These are phyloP conservation scores for Synergus umbraculus DNA, from an alignment of 2,888 invertebrate genomes.

Conservation along the genomic window DNA sequence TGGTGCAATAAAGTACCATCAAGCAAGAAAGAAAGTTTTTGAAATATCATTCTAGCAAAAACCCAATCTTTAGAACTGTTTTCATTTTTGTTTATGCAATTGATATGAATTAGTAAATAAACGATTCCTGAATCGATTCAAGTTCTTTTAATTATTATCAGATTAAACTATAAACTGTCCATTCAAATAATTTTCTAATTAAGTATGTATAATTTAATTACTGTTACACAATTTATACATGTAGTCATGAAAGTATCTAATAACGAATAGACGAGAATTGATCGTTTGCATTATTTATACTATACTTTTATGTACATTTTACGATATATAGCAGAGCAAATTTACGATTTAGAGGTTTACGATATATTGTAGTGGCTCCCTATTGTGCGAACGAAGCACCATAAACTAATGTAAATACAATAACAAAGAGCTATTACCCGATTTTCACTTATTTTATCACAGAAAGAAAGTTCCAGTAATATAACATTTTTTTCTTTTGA, in stretches of 20 bases:
- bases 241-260: neutral
- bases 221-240: neutral
- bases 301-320: neutral
- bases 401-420: neutral
- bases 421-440: neutral
- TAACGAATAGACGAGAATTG: neutral
- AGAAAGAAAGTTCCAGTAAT: neutral
- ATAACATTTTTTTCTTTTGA: neutral
- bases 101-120: too few species aligned
- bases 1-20: slow-evolving; percentile 31
- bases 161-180: too few species aligned
- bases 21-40: slow-evolving; percentile 24
- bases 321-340: neutral
- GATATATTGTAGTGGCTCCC: neutral
- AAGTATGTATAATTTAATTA: neutral
- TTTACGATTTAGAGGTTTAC: neutral
- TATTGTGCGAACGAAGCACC: neutral
- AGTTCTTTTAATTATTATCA: too few species aligned
- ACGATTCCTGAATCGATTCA: too few species aligned
- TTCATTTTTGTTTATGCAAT: too few species aligned
- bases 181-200: too few species aligned
- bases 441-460: neutral
- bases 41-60: slow-evolving; percentile 15
- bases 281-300: slow-evolving; percentile 2
- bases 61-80: neutral